A percentile compares a stretch with the other conserved stretches of the same genome.
phyloP scores from a whole-genome alignment of 2,888 invertebrate genomes.

The Dendrolimus houi region DNA sequence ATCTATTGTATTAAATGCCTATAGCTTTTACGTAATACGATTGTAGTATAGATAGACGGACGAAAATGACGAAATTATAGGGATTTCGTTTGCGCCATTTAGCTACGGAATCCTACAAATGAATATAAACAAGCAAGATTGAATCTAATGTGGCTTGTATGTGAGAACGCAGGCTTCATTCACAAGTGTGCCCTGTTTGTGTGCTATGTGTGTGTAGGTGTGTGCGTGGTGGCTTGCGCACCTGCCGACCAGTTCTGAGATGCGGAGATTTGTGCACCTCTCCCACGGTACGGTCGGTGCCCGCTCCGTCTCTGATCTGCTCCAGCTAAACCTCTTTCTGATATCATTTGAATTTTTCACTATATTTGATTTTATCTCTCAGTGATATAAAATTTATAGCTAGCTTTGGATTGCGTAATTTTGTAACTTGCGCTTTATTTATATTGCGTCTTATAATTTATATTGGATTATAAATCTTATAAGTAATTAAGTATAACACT shows the following conservation, averaged over 20 bases:
- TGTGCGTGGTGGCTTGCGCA: conserved; percentile 45
- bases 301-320: conserved; percentile 55
- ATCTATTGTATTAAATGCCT: too few relatives aligned
- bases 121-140: conserved; percentile 69
- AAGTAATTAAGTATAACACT: neutral
- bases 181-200: conserved; percentile 62
- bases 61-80: too few relatives aligned
- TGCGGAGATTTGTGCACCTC: conserved; percentile 75
- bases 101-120: conserved; percentile 27
- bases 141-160: conserved; percentile 25
- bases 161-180: conserved; percentile 56
- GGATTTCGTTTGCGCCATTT: too few relatives aligned
- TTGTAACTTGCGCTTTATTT: neutral
- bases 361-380: conserved; percentile 25
- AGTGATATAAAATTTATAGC: conserved; percentile 10
- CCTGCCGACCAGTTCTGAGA: conserved; percentile 76
- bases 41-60: too few relatives aligned
- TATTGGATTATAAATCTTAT: neutral
- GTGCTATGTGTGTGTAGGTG: conserved; percentile 22
- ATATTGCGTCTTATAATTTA: neutral
- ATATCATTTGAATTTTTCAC: conserved; percentile 61
- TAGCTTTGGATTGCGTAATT: neutral
- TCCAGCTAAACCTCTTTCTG: conserved; percentile 58
- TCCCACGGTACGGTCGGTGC: conserved; percentile 77
- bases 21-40: too few relatives aligned